Conservation (phyloP, 2,888 invertebrate species). For the Agrochola circellaris region DNA sequence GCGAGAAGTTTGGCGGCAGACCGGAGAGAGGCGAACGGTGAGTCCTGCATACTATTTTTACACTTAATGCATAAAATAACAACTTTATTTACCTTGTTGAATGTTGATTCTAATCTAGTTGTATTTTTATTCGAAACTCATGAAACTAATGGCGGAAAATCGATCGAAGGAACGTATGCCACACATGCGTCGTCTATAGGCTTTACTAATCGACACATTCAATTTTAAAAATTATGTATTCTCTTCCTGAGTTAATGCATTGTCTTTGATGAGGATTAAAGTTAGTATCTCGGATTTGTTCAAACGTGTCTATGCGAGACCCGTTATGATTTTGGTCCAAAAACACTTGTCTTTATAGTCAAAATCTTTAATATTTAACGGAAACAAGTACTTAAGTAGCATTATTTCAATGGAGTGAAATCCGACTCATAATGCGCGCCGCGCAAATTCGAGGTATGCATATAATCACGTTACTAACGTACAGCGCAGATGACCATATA, state of each 20-base stretch:
- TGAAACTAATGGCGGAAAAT: conserved; percentile 30
- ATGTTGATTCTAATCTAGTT: neutral
- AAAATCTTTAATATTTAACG: conserved; percentile 3
- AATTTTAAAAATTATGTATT: conserved; percentile 17
- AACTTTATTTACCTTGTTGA: neutral
- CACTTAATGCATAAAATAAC: neutral
- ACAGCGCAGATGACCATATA: conserved; percentile 20
- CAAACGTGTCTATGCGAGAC: neutral
- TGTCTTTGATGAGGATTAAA: neutral
- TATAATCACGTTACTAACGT: conserved; percentile 40
- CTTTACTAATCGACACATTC: conserved; percentile 16
- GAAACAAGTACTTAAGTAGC: neutral
- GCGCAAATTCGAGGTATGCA: conserved; percentile 28
- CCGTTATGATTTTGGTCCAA: neutral
- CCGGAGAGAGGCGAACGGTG: conserved; percentile 78
- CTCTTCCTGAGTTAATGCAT: conserved; percentile 7
- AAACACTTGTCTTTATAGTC: neutral
- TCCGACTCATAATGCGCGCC: neutral
- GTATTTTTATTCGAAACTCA: conserved; percentile 25
- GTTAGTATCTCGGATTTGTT: neutral
- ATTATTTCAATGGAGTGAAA: conserved; percentile 22
- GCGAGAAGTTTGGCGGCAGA: conserved; percentile 83
- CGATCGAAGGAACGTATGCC: conserved; percentile 31
- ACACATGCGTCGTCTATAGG: conserved; percentile 20
- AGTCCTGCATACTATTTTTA: conserved; percentile 44